Evolutionary conservation across 2,113 vertebrate species (phyloP), one percentile per base, ranked within the genome.

Genomic region (Nymphicus hollandicus): DNA sequence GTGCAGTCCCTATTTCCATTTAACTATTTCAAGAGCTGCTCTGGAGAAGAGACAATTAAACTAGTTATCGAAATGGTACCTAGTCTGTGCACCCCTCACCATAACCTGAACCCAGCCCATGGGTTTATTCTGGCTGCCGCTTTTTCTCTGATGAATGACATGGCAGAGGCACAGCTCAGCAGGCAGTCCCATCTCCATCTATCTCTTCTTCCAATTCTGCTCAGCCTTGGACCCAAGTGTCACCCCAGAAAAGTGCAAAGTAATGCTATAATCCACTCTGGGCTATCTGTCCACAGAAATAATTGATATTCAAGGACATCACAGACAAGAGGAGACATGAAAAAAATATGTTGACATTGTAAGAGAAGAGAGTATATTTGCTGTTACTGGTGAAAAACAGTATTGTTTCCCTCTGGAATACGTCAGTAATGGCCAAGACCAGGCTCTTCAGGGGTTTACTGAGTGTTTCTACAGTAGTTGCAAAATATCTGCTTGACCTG

Each of bases 381-480:
- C 17, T 8, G 22, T 60, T 91, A 10, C 10, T 64, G 33, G 9
- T 64, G 56, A 81, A 91, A 77, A 86, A 5, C 13, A 71, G 8
- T 60, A 18, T 23, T 60, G 7, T 8, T 90, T 84, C 44, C n/a
- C 22, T 24, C 29, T 82, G 15, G 20, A 93, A 31, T 72, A 84
- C 58, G 13, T 60, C 35, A 55, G 5, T 35, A 24, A 64, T 22
- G 24, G 41, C 27, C 17, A 58, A 46, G 9, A 79, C 10, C 2
- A 11, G 65, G 17, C 6, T 69, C n/a, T 53, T n/a, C 1, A 1
- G 31, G 3, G 11, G 22, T 64, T 68, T 33, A 7, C 0, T 52
- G 78, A 53, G 7, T 74, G 11, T 64, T 96, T 86, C n/a, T 55
- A 35, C 5, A 27, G 22, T 9, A 24, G 10, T 10, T 80, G 56